Percentiles rank a stretch among this genome's conserved stretches.
phyloP scores from a whole-genome alignment of 2,888 invertebrate species.

The Pherbina coryleti region DNA sequence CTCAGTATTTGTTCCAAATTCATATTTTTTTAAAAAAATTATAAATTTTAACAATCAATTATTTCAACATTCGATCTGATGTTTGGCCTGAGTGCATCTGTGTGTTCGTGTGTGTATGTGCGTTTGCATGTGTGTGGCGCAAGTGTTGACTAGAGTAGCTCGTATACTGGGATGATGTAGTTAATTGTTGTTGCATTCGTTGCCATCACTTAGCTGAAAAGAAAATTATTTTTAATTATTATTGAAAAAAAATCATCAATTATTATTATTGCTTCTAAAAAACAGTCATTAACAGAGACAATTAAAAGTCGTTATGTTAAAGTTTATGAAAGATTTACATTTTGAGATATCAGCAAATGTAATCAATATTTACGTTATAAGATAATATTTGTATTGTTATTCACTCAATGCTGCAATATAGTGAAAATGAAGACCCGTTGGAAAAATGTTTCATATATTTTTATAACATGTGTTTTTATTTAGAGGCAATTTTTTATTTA shows the following conservation, averaged over 20 bases:
- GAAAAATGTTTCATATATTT: too few species aligned
- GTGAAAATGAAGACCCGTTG: too few species aligned
- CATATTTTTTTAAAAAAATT: conserved; percentile 43
- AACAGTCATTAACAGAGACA: neutral
- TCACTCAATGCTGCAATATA: too few species aligned
- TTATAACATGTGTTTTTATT: too few species aligned
- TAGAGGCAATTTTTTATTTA: too few species aligned
- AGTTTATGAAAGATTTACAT: neutral
- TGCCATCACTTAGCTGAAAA: neutral
- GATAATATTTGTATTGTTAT: too few species aligned
- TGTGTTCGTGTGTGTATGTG: too few species aligned
- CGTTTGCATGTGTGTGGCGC: neutral
- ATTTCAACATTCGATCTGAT: neutral
- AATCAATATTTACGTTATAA: too few species aligned
- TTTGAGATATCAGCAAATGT: neutral
- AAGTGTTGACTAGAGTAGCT: neutral
- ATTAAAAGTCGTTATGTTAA: neutral
- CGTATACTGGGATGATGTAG: neutral
- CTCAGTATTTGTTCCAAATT: conserved; percentile 50
- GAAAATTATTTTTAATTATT: neutral
- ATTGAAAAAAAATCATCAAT: neutral
- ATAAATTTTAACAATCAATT: conserved; percentile 3
- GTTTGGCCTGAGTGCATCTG: neutral
- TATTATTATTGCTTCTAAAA: neutral
- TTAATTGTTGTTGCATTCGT: neutral